phyloP scores from a whole-genome alignment of 2,113 vertebrate species.

The Limanda limanda region DNA sequence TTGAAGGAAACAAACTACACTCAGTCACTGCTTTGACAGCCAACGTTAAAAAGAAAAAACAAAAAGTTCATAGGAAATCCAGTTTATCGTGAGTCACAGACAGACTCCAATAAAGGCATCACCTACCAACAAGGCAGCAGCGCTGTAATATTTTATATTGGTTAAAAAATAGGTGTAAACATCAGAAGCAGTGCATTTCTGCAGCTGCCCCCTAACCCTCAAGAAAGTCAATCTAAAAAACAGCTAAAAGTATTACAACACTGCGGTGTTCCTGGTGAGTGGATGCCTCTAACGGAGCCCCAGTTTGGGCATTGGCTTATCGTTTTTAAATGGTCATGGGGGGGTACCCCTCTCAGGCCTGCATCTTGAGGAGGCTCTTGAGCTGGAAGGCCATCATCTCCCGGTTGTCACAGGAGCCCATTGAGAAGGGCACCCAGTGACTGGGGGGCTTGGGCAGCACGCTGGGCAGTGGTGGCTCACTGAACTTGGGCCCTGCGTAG shows the following conservation, averaged over 20 bases:
- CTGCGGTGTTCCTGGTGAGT: slow-evolving; percentile 72
- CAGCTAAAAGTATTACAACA: slow-evolving; percentile 69
- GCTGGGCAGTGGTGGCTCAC: slow-evolving; percentile 95
- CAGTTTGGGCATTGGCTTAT: slow-evolving; percentile 61
- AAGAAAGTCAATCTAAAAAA: slow-evolving; percentile 63
- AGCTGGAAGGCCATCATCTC: slow-evolving; percentile 98
- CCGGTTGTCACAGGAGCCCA: slow-evolving; percentile 89
- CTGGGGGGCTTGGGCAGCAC: slow-evolving; percentile 96
- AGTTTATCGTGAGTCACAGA: slow-evolving; percentile 74
- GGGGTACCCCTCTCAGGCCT: slow-evolving; percentile 84
- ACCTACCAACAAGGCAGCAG: slow-evolving; percentile 77
- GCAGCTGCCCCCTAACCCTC: slow-evolving; percentile 29
- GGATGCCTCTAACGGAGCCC: slow-evolving; percentile 39
- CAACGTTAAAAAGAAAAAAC: slow-evolving; percentile 79
- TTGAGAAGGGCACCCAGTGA: slow-evolving; percentile 94
- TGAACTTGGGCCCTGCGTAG: slow-evolving; percentile 98
- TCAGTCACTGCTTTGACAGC: slow-evolving; percentile 67
- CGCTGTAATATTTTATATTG: slow-evolving; percentile 54
- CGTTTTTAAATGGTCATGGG: slow-evolving; percentile 28
- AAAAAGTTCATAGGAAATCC: slow-evolving; percentile 75
- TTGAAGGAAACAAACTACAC: slow-evolving; percentile 49
- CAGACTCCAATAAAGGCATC: slow-evolving; percentile 51
- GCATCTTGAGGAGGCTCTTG: slow-evolving; percentile 97
- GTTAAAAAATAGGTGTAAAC: slow-evolving; percentile 41
- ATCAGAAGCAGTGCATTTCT: slow-evolving; percentile 35